Conservation (phyloP, 2,888 invertebrate genomes). For the Eueremaeus valkanovi region DNA sequence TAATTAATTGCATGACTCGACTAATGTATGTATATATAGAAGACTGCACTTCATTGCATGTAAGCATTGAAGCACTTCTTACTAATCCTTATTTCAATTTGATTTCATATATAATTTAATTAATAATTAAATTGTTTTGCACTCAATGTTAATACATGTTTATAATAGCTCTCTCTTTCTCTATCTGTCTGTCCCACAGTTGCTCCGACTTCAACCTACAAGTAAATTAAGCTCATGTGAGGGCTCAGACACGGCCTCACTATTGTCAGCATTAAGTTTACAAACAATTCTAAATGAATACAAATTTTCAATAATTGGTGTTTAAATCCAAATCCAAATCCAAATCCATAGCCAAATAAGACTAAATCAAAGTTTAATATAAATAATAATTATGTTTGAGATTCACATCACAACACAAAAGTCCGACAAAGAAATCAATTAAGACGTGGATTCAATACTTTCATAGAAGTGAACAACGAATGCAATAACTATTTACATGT, state of each 20-base stretch:
- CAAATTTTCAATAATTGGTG: neutral
- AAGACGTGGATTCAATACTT: neutral
- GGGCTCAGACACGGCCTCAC: neutral
- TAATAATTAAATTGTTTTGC: neutral
- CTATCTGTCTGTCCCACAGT: neutral
- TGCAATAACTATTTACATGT: neutral
- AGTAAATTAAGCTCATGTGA: conserved; percentile 2
- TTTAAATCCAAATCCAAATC: neutral
- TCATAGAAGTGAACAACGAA: neutral
- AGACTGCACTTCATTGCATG: conserved; percentile 31
- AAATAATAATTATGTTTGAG: too few relatives aligned
- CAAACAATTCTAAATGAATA: neutral
- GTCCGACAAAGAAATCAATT: neutral
- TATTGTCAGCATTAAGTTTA: neutral
- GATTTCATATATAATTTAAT: neutral
- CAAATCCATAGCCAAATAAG: too few relatives aligned
- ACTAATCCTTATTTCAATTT: neutral
- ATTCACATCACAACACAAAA: neutral
- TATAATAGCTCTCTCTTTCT: neutral
- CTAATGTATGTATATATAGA: neutral
- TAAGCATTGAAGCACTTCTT: conserved; percentile 4
- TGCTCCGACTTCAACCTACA: conserved; percentile 7
- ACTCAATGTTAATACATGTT: neutral
- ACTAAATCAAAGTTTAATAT: neutral
- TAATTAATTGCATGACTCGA: conserved; percentile 23